Base-by-base conservation (phyloP, 1,140 invertebrate genomes). In the Leucophenga varia region DNA sequence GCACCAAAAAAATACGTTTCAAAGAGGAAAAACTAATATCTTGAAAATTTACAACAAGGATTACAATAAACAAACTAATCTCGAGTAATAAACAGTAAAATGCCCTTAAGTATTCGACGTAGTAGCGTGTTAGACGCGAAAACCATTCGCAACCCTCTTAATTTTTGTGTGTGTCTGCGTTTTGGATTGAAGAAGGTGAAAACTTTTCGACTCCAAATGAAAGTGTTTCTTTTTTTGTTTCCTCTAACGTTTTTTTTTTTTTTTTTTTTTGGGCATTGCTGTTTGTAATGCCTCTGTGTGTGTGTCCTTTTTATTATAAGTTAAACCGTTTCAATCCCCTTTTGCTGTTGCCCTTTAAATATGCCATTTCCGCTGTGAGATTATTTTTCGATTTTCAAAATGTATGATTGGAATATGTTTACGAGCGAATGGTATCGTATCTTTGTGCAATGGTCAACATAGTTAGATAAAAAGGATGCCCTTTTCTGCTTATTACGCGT, bases 61-160 rank as follows among this genome's bases (percentile, higher is more conserved):
- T 67, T 67, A 67, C 63, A 67, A 68, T 67, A 67, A 67, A 67
- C 63, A 68, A 67, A 68, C 64, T 67, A 67, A 67, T 67, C 63
- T 67, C 54, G 22, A 59, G 56, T 64, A 67, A 67, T 67, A 67
- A 67, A 67, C 64, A 63, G 64, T 67, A 67, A 67, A 67, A 67
- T 68, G 68, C 63, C 63, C 59, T 59, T 64, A 63, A 63, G 25
- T 31, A 42, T 38, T 46, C 4, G n/a, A 36, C 31, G 25, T 32
- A 13, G 19, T 16, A 20, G 12, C 22, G 38, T n/a, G n/a, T n/a
- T 19, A 10, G 21, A 31, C 19, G 43, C 34, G 34, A 22, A 25
- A 25, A 12, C 7, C 31, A 18, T 46, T 36, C 31, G 17, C n/a
- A n/a, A n/a, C n/a, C n/a, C n/a, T n/a, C n/a, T n/a, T n/a, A n/a